These are phyloP conservation scores for Epinotia demarniana DNA, from an alignment of 2,888 invertebrate species.

Conservation along the genomic window DNA sequence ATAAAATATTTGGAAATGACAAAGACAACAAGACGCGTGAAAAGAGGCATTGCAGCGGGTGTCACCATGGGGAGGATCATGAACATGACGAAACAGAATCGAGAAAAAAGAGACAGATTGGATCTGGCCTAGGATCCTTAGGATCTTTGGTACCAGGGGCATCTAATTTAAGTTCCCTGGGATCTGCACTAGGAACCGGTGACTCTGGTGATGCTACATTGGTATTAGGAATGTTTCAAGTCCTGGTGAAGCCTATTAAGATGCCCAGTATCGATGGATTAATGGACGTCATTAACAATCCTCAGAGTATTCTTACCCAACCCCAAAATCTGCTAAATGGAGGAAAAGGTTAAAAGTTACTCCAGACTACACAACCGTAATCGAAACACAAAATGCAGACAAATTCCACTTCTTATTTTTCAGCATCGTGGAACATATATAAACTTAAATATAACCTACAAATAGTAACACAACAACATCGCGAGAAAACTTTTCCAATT, in stretches of 20 bases:
- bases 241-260: constrained; percentile 59
- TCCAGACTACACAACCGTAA: neutral
- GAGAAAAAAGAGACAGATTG: constrained; percentile 33
- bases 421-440: neutral
- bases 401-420: neutral
- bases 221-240: constrained; percentile 63
- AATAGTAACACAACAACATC: neutral
- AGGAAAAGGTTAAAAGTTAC: constrained; percentile 24
- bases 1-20: neutral
- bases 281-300: constrained; percentile 32
- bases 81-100: constrained; percentile 9
- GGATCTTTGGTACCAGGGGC: constrained; percentile 36
- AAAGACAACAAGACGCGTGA: constrained; percentile 19
- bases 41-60: neutral
- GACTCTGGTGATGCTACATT: constrained; percentile 50
- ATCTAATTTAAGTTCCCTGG: constrained; percentile 16
- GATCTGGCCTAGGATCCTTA: constrained; percentile 15
- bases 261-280: constrained; percentile 40
- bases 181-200: constrained; percentile 42
- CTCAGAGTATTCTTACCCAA: constrained; percentile 33
- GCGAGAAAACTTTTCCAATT: neutral
- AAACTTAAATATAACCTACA: neutral
- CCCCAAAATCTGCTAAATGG: constrained; percentile 28
- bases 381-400: neutral
- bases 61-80: neutral